Evolutionary conservation across 2,888 invertebrate species (phyloP).

Genomic region (Macrosiphum euphorbiae): DNA sequence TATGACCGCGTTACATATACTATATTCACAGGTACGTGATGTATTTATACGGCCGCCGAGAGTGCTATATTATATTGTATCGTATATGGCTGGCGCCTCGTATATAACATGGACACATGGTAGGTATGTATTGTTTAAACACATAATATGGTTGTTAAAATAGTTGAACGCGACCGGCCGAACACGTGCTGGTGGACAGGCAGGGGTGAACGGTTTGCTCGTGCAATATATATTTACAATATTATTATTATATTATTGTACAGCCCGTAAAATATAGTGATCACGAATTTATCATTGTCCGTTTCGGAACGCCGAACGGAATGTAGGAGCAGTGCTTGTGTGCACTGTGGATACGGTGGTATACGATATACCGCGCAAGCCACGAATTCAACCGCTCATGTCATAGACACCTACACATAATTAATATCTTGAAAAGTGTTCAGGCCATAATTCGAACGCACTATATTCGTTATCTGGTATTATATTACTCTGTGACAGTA

Average conservation of each 20-base stretch:
- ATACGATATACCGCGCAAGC: no score
- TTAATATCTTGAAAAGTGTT: not conserved
- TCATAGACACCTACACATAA: not conserved
- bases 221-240: not conserved
- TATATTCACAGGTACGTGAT: no score
- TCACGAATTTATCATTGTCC: constrained; percentile 13
- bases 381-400: not conserved
- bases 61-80: not conserved
- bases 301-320: not conserved
- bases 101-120: not conserved
- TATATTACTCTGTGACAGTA: not conserved
- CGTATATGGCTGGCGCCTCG: not conserved
- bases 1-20: not conserved
- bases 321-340: not conserved
- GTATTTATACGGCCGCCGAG: not conserved
- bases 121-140: not conserved
- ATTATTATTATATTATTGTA: not conserved
- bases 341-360: not conserved
- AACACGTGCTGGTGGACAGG: not conserved
- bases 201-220: not conserved
- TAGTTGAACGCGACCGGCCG: not conserved
- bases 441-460: not conserved
- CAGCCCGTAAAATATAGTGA: not conserved
- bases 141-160: not conserved
- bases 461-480: not conserved